Evolutionary conservation across 1,140 invertebrate species (phyloP).

Genomic region (Bombus affinis): DNA sequence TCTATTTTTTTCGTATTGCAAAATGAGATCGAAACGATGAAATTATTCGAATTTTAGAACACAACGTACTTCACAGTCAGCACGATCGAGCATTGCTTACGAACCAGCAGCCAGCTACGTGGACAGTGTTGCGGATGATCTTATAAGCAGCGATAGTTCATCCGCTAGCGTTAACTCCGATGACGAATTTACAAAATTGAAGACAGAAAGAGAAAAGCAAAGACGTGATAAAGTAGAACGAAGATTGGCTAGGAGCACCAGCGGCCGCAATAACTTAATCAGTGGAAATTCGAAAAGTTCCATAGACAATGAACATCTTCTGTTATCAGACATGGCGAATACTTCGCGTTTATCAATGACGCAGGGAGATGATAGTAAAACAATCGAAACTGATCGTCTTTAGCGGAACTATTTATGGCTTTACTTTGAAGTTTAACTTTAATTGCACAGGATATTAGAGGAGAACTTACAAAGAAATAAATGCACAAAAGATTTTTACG

Average conservation of each 20-base stretch:
- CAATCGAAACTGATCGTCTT: conserved; percentile 1
- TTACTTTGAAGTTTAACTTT: conserved; percentile 23
- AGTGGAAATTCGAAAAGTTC: conserved; percentile 41
- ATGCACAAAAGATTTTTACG: not conserved
- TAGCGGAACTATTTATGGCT: conserved; percentile 25
- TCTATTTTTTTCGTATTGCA: not conserved
- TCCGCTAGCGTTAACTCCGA: conserved; percentile 55
- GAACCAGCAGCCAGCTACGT: conserved; percentile 58
- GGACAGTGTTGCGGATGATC: conserved; percentile 51
- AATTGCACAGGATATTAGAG: too few species aligned
- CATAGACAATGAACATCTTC: conserved; percentile 67
- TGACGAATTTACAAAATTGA: conserved; percentile 84
- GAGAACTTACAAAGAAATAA: not conserved
- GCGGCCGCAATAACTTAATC: conserved; percentile 51
- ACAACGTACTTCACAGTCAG: conserved; percentile 58
- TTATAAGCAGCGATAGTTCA: conserved; percentile 60
- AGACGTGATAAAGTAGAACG: conserved; percentile 79
- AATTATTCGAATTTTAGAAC: conserved; percentile 58
- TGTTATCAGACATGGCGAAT: conserved; percentile 69
- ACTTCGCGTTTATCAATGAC: conserved; percentile 56
- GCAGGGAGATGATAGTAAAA: not conserved
- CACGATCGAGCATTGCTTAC: conserved; percentile 59
- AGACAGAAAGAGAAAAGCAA: conserved; percentile 81
- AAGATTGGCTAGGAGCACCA: conserved; percentile 81
- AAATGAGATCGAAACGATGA: not conserved